Conservation (phyloP, 1,140 invertebrate genomes). For the Potamilus streckersoni region DNA sequence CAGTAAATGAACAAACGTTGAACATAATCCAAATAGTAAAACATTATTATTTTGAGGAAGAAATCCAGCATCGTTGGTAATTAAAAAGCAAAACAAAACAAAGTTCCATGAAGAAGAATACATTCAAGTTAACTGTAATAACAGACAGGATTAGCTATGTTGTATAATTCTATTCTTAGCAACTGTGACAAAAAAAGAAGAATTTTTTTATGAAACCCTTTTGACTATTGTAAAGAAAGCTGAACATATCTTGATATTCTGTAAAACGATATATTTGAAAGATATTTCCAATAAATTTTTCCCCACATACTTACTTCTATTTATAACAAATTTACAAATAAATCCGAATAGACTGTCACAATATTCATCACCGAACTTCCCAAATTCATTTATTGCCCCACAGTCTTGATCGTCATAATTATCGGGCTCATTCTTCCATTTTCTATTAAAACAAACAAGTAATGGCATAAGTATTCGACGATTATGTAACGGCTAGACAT, state of each 20-base stretch:
- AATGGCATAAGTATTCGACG: not conserved
- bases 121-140: too few species aligned
- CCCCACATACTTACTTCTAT: conserved; percentile 8
- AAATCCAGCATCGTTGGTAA: too few species aligned
- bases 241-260: not conserved
- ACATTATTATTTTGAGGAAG: too few species aligned
- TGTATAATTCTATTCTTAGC: too few species aligned
- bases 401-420: conserved; percentile 34
- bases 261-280: not conserved
- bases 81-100: too few species aligned
- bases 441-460: conserved; percentile 11
- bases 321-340: conserved; percentile 22
- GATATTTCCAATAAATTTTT: not conserved
- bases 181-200: too few species aligned
- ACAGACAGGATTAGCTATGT: too few species aligned
- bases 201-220: too few species aligned
- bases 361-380: conserved; percentile 28
- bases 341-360: conserved; percentile 24
- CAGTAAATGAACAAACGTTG: too few species aligned
- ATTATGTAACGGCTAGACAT: not conserved
- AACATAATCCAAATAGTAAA: too few species aligned
- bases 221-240: not conserved
- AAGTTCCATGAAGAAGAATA: too few species aligned
- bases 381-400: conserved; percentile 22
- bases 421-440: conserved; percentile 31